phyloP scores from a whole-genome alignment of 2,888 invertebrate species.

The Machimus rusticus region DNA sequence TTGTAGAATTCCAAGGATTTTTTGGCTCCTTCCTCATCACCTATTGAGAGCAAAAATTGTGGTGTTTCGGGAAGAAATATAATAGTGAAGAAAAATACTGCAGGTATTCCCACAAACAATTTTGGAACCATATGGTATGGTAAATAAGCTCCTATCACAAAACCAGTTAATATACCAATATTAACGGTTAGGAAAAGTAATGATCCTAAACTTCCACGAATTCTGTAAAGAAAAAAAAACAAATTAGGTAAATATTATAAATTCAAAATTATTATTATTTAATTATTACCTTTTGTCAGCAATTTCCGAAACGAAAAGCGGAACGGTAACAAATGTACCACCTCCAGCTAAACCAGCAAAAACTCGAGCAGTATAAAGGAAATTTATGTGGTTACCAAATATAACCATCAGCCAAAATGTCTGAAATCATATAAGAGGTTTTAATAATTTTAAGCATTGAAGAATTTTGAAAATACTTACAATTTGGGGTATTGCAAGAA shows the following conservation, averaged over 20 bases:
- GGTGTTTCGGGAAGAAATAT: constrained; percentile 48
- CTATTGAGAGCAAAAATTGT: constrained; percentile 43
- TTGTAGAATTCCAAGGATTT: constrained; percentile 47
- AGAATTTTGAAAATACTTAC: constrained; percentile 37
- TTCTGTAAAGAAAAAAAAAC: constrained; percentile 38
- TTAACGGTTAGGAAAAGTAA: constrained; percentile 43
- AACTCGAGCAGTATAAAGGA: constrained; percentile 47
- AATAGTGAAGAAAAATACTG: constrained; percentile 34
- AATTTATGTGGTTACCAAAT: constrained; percentile 40
- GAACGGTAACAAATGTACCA: constrained; percentile 47
- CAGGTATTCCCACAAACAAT: constrained; percentile 43
- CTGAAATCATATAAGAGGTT: neutral
- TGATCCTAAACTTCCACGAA: constrained; percentile 47
- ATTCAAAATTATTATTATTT: neutral
- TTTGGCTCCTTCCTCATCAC: constrained; percentile 39
- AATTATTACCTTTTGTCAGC: constrained; percentile 46
- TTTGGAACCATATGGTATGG: constrained; percentile 43
- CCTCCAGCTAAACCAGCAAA: constrained; percentile 48
- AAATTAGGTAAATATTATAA: neutral
- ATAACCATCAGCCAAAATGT: constrained; percentile 47
- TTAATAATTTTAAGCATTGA: neutral
- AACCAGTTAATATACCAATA: constrained; percentile 46
- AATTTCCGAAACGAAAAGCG: constrained; percentile 49
- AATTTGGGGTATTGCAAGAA: constrained; percentile 47
- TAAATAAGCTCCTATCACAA: constrained; percentile 45